Base-by-base conservation (phyloP, 2,888 invertebrate genomes). In the Sclerodermus sp. region DNA sequence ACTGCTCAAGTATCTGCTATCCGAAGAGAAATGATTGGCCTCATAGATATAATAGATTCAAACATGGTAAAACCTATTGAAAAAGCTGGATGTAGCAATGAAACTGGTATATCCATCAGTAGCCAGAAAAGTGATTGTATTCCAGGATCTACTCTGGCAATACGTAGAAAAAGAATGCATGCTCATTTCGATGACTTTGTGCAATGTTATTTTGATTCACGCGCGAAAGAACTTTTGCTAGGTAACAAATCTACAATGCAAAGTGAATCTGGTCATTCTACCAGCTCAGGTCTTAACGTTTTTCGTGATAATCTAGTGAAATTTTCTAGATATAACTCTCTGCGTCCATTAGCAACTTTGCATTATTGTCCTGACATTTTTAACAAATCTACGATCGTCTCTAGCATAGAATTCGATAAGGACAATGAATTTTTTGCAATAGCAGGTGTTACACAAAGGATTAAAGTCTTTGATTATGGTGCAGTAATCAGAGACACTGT, bases 381-480 rank as follows among this genome's bases (percentile, higher is more conserved):
- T 74, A 91, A 90, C 74, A 90, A 88, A 71, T 90, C 90, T 2
- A 91, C 90, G 4, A 91, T 92, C 58, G 91, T 91, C 4, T 91
- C 91, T 17, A 94, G 94, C 66, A 95, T 96, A 63, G 96, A 96
- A 79, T 96, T 96, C 80, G 96, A 96, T 76, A 92, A 94, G 78
- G 96, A 96, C 79, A 90, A 92, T 75, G 95, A 96, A 80, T 91
- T 89, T 78, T 95, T 96, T 80, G 96, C 96, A 0, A 94, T 96
- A 64, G 96, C 96, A 30, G 96, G 96, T 2, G 95, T 96, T 10
- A 95, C 95, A 0, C 94, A 93, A 76, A 86, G 93, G 54, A 96
- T 96, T 50, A 96, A 96, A 82, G 89, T 93, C 45, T 96, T 91
- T 79, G 94, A 96, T 76, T 96, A 92, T 79, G 86, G 87, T 37